Percentiles rank a stretch among this genome's conserved stretches.
These are phyloP conservation scores for Gulo gulo DNA, from an alignment of 2,113 vertebrate species.

Conservation along the genomic window DNA sequence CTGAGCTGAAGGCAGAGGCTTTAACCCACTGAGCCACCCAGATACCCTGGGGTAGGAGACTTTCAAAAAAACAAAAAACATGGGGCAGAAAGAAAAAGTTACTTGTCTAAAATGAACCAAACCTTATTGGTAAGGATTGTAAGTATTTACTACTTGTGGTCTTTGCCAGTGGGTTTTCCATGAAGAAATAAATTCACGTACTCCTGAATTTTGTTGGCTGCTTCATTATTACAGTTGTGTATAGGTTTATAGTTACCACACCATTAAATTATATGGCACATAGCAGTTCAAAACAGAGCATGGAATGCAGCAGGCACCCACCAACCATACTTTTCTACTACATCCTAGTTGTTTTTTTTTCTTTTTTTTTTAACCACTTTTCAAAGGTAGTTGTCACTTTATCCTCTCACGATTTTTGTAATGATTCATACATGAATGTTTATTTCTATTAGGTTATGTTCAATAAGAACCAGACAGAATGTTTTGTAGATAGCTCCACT, in stretches of 20 bases:
- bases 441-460: conserved; percentile 28
- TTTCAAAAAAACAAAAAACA: neutral
- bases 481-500: conserved; percentile 27
- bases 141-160: neutral
- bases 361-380: neutral
- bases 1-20: too few species aligned
- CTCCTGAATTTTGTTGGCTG: neutral
- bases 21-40: too few species aligned
- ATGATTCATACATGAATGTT: neutral
- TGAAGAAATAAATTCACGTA: neutral
- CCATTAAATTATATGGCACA: neutral
- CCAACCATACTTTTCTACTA: neutral
- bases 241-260: neutral
- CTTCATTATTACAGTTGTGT: neutral
- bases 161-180: neutral
- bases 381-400: neutral
- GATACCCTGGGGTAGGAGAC: neutral
- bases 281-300: neutral
- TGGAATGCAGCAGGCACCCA: too few species aligned
- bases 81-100: neutral
- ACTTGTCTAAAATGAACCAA: neutral
- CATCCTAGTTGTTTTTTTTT: neutral
- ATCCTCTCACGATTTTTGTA: neutral
- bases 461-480: neutral
- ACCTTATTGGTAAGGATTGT: neutral